Evolutionary conservation across 2,797 vertebrate genomes (phyloP), one percentile per base, ranked within the genome.

Genomic region (Hoplostethus mediterraneus): DNA sequence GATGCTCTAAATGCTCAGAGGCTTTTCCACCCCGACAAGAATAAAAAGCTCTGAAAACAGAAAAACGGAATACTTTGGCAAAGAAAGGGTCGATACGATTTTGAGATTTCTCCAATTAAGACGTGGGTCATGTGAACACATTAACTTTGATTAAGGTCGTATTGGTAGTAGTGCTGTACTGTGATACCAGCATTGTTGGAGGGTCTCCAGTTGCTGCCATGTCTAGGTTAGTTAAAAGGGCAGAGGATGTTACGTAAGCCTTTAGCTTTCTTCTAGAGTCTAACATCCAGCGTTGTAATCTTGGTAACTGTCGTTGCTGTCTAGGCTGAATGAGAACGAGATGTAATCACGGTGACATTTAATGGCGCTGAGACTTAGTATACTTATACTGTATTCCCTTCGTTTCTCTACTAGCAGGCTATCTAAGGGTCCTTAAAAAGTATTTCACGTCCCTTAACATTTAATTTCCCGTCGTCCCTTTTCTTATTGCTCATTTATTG

Each of bases 191-290:
- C 21, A 1, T 28, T 28, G 54, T 55, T 4, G 0, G 8, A 9
- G 49, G 0, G 14, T 70, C 25, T 31, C 33, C 31, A 63, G 17
- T 59, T 0, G 28, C 77, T 73, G 84, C 74, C 71, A 5, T 21
- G 49, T 79, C 79, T 17, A n/a, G 53, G 55, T 79, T 52, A 55
- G 40, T 47, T 44, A 28, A 21, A 59, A 44, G 38, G 51, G 30
- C 61, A 4, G 48, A 49, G 31, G 48, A 58, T 25, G 78, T 89
- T 90, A 81, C 25, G 62, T 70, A 87, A 89, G 49, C 47, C 9
- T 17, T 8, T 60, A 40, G 53, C 54, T 74, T 51, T 54, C 59
- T 75, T 63, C 74, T n/a, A 62, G 75, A 83, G 68, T 59, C 44
- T 45, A 66, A 67, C 40, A 12, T 56, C 75, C 8, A 59, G 61